phyloP scores from a whole-genome alignment of 2,797 vertebrate genomes.

The Crenuchus spilurus region DNA sequence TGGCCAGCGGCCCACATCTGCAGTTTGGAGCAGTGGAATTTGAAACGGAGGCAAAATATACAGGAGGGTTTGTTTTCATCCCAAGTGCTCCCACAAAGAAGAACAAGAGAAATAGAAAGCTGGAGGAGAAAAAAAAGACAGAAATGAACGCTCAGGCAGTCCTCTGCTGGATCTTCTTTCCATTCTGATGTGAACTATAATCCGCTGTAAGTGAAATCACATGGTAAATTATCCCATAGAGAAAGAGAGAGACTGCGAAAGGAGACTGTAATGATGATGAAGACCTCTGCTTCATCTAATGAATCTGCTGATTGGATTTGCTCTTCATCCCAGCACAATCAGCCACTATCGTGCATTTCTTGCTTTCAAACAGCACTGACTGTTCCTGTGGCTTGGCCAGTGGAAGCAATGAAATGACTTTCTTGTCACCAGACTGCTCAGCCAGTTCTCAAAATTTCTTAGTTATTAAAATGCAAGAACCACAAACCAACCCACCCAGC shows the following conservation, averaged over 20 bases:
- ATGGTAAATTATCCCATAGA: slow-evolving; percentile 68
- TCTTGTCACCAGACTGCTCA: slow-evolving; percentile 6
- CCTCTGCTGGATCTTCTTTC: slow-evolving; percentile 62
- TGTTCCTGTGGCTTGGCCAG: slow-evolving; percentile 3
- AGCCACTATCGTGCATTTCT: slow-evolving; percentile 35
- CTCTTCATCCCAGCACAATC: slow-evolving; percentile 45
- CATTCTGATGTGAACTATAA: slow-evolving; percentile 66
- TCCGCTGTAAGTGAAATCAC: slow-evolving; percentile 77
- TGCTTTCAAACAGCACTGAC: slow-evolving; percentile 2
- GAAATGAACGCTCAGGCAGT: slow-evolving; percentile 72
- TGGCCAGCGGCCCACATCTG: slow-evolving; percentile 72
- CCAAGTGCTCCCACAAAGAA: slow-evolving; percentile 61
- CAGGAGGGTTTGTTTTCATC: slow-evolving; percentile 73
- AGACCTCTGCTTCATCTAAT: slow-evolving; percentile 52
- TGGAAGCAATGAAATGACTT: slow-evolving; percentile 9
- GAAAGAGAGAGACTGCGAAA: slow-evolving; percentile 36
- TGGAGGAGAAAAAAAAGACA: slow-evolving; percentile 48
- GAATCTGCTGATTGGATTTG: slow-evolving; percentile 55
- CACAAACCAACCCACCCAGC: not conserved
- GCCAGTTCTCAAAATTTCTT: not conserved
- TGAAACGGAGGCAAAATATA: slow-evolving; percentile 75
- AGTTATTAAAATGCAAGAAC: not conserved
- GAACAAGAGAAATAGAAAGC: slow-evolving; percentile 60
- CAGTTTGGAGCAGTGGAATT: slow-evolving; percentile 66
- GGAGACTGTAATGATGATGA: slow-evolving; percentile 54